Percentiles rank a stretch among this genome's conserved stretches.
These are phyloP conservation scores for Garra rufa DNA, from an alignment of 2,113 vertebrate species.

Conservation along the genomic window DNA sequence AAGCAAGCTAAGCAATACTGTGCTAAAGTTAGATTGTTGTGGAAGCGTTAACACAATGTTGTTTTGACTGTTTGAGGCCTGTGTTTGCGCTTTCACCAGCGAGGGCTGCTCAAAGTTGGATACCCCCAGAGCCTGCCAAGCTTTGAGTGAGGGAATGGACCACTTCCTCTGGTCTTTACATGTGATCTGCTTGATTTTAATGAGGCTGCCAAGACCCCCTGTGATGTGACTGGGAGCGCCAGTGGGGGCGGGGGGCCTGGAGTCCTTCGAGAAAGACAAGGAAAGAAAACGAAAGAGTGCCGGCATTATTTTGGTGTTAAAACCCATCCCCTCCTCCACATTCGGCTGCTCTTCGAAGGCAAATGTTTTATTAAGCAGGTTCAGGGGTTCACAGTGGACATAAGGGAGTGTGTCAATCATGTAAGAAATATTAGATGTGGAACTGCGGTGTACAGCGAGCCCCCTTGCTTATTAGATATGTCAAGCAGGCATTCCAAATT, in stretches of 20 bases:
- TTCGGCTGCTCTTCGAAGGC: constrained; percentile 63
- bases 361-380: constrained; percentile 81
- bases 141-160: constrained; percentile 68
- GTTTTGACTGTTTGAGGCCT: constrained; percentile 62
- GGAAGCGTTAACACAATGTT: constrained; percentile 68
- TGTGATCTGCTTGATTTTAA: constrained; percentile 81
- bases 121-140: constrained; percentile 65
- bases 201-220: constrained; percentile 78
- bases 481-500: constrained; percentile 26
- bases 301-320: constrained; percentile 29
- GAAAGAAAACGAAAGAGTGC: constrained; percentile 37
- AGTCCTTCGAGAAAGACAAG: constrained; percentile 53
- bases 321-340: constrained; percentile 39
- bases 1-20: background rate
- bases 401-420: constrained; percentile 73
- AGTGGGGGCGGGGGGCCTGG: constrained; percentile 57
- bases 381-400: constrained; percentile 72
- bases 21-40: background rate
- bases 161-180: constrained; percentile 78
- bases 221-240: constrained; percentile 73
- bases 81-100: constrained; percentile 64
- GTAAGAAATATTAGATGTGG: constrained; percentile 38
- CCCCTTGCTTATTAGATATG: constrained; percentile 14
- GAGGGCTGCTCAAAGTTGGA: constrained; percentile 61
- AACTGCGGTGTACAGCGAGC: background rate